Evolutionary conservation across 2,113 vertebrate species (phyloP).

Genomic region (Poeciliopsis occidentalis): DNA sequence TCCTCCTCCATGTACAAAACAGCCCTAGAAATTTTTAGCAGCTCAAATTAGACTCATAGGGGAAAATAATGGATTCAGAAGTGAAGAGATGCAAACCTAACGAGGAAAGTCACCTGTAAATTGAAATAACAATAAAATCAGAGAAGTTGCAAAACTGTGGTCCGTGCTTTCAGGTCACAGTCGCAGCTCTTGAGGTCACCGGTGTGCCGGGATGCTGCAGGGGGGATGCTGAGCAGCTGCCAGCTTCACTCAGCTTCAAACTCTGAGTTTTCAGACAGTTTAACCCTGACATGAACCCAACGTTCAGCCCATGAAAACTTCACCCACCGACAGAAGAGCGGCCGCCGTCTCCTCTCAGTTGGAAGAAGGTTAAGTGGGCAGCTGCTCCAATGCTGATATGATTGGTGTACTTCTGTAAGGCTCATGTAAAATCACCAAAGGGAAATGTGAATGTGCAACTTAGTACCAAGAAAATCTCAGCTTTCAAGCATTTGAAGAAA

Average conservation of each 20-base stretch:
- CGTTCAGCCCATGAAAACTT: background rate
- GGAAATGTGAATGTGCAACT: constrained; percentile 3
- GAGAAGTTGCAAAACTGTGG: constrained; percentile 2
- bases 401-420: constrained; percentile 55
- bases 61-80: background rate
- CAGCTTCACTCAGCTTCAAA: constrained; percentile 35
- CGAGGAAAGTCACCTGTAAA: background rate
- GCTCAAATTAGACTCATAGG: background rate
- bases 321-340: background rate
- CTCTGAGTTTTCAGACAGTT: constrained; percentile 6
- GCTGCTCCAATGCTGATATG: constrained; percentile 26
- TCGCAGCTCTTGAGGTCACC: constrained; percentile 18
- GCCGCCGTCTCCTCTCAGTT: constrained; percentile 9
- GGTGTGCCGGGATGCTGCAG: constrained; percentile 19
- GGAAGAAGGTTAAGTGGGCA: constrained; percentile 18
- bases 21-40: background rate
- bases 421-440: constrained; percentile 24
- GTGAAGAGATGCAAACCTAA: background rate
- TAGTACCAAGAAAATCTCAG: too few relatives aligned
- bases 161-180: background rate
- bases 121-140: background rate
- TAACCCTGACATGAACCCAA: constrained; percentile 31
- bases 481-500: background rate
- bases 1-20: background rate
- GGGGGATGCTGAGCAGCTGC: constrained; percentile 39